Conservation (phyloP, 1,140 invertebrate species). For the Papilio aristodemus region DNA sequence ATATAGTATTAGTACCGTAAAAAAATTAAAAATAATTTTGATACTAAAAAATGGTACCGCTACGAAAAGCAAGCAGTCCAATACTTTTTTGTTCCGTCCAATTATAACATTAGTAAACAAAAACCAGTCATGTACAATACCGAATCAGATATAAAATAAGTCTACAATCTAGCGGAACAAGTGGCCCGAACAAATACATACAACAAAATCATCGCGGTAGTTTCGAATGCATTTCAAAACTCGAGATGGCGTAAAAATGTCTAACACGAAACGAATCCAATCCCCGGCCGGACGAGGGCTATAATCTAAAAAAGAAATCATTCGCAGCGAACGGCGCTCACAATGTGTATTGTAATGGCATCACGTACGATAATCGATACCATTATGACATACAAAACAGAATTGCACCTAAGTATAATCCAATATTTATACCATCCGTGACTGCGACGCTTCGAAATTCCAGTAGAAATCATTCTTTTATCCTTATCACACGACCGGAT, state of each 20-base stretch:
- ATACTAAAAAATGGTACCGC: too few relatives aligned
- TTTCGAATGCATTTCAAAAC: conserved; percentile 58
- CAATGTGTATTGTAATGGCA: conserved; percentile 74
- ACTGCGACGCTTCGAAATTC: conserved; percentile 57
- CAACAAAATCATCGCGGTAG: conserved; percentile 47
- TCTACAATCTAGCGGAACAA: conserved; percentile 23
- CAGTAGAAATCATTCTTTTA: conserved; percentile 43
- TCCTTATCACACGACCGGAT: conserved; percentile 46
- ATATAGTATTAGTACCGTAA: neutral
- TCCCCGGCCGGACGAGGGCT: conserved; percentile 59
- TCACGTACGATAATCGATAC: conserved; percentile 78
- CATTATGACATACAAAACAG: conserved; percentile 78
- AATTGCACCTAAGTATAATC: conserved; percentile 79
- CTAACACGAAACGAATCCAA: conserved; percentile 58
- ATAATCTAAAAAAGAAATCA: conserved; percentile 72
- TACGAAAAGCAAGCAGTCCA: too few relatives aligned
- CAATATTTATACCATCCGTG: conserved; percentile 76
- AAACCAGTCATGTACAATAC: conserved; percentile 18
- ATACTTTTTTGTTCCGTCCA: neutral
- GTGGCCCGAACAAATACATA: conserved; percentile 51
- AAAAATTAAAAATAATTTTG: neutral
- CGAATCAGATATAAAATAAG: neutral
- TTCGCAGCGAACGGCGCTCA: conserved; percentile 55
- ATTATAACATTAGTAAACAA: conserved; percentile 22
- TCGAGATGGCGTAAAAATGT: conserved; percentile 65